Evolutionary conservation across 2,797 vertebrate species (phyloP).

Genomic region (Sebastes minor): DNA sequence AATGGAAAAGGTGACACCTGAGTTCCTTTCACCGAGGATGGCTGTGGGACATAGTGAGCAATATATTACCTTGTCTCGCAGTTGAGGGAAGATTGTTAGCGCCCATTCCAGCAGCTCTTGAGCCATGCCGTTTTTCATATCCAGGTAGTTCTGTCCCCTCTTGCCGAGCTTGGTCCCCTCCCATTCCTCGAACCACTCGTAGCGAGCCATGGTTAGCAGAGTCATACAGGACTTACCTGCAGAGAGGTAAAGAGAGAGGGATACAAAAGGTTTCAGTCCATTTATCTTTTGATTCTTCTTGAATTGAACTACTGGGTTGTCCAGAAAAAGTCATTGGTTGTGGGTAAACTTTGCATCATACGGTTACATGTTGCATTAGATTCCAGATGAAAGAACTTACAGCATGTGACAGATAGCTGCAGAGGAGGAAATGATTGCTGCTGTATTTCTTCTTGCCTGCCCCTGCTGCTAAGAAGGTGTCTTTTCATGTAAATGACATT

Average conservation of each 20-base stretch:
- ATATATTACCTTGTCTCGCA: conserved; percentile 74
- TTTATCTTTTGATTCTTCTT: neutral
- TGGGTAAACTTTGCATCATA: neutral
- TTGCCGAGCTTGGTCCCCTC: conserved; percentile 71
- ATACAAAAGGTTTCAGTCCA: neutral
- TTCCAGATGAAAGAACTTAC: neutral
- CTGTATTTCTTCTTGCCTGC: neutral
- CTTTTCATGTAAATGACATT: no score
- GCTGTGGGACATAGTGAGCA: neutral
- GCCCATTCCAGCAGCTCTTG: conserved; percentile 81
- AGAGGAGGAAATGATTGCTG: neutral
- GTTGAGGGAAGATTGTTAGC: conserved; percentile 80
- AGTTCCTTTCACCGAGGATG: neutral
- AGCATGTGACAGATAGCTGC: neutral
- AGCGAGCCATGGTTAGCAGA: conserved; percentile 84
- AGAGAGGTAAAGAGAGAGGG: neutral
- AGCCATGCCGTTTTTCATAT: conserved; percentile 81
- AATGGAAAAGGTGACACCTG: no score
- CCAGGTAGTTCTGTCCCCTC: conserved; percentile 77
- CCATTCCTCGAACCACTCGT: conserved; percentile 87
- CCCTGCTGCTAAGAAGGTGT: no score
- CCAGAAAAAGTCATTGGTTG: neutral
- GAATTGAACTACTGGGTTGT: neutral
- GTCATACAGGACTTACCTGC: conserved; percentile 86
- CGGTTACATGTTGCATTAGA: neutral